Base-by-base conservation (phyloP, 2,888 invertebrate species). In the Podotricha telesiphe region DNA sequence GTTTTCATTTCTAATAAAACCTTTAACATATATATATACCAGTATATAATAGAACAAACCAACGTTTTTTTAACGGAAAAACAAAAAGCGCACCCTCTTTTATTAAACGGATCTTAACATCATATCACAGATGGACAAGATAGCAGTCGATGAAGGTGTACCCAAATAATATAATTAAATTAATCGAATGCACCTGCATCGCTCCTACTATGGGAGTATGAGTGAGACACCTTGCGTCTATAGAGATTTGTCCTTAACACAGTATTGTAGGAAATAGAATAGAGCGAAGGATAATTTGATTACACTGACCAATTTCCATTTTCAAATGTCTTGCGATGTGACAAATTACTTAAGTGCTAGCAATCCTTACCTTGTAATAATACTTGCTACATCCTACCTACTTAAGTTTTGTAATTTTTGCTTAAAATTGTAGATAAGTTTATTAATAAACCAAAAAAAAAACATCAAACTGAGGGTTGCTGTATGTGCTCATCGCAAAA, bases 141-240 rank as follows among this genome's bases (percentile, higher is more conserved):
- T 81, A 80, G 75, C 77, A 74, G 71, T 68, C 77, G 76, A 78
- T 77, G 82, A 81, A 80, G 80, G 80, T 79, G 79, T 79, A 78
- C 74, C 78, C 76, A 70, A 80, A 79, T 83, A 80, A 81, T 82
- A 80, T 89, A 88, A 90, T 89, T 89, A 88, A 88, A 89, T 89
- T 87, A 89, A 84, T 83, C 76, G 76, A 80, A 74, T 73, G 76
- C 86, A 85, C 81, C 86, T 85, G 83, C 81, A 82, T 75, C 78
- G 69, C 71, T 88, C 81, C 75, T 63, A 76, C 55, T 19, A 61
- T 61, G 65, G 5, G 75, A 74, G 73, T 53, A 80, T 85, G 70
- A 76, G 74, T 75, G 85, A 83, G 34, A 78, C 85, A 84, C 82
- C 81, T 84, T 84, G 81, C 63, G 47, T 56, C 50, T 69, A 59